Base-by-base conservation (phyloP, 2,888 invertebrate genomes). In the Pantelozetes paolii region DNA sequence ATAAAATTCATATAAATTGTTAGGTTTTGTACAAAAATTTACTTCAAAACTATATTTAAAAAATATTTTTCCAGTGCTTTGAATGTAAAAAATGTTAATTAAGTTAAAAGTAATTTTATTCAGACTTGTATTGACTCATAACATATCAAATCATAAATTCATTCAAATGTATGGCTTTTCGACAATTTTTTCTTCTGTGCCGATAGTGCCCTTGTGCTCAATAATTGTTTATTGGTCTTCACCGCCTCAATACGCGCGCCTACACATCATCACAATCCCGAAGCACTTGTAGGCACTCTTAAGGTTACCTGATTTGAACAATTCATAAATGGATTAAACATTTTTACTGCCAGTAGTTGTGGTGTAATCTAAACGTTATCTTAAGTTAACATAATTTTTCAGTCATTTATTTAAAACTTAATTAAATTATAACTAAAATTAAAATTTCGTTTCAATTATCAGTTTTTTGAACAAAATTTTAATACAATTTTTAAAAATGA, bases 151-250 rank as follows among this genome's bases (percentile, higher is more conserved):
- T 26, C 23, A 64, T 64, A 64, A n/a, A n/a, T 32, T 5, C 64
- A 32, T 36, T 36, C 36, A n/a, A 64, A 18, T 64, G 36, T 30
- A 36, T 36, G n/a, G 20, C 23, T n/a, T 57, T 11, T 18, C n/a
- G n/a, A n/a, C n/a, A n/a, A n/a, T n/a, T n/a, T n/a, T n/a, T n/a
- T n/a, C n/a, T n/a, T n/a, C 64, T 57, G 36, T 64, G 6, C 64
- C 36, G 36, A 64, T 64, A n/a, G 1, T 64, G 64, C n/a, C 64
- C 64, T 64, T 64, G 64, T 64, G 64, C 64, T 64, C 32, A 64
- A 64, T 64, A 64, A 64, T 36, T 64, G 64, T 64, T 64, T 64
- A n/a, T 64, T 64, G 36, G 64, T 64, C 64, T 64, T 64, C 64
- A 64, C 36, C 32, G n/a, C 64, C 64, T 64, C n/a, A 64, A 30